A percentile compares a stretch with the other conserved stretches of the same genome.
phyloP scores from a whole-genome alignment of 2,797 vertebrate species.

The Alca torda region DNA sequence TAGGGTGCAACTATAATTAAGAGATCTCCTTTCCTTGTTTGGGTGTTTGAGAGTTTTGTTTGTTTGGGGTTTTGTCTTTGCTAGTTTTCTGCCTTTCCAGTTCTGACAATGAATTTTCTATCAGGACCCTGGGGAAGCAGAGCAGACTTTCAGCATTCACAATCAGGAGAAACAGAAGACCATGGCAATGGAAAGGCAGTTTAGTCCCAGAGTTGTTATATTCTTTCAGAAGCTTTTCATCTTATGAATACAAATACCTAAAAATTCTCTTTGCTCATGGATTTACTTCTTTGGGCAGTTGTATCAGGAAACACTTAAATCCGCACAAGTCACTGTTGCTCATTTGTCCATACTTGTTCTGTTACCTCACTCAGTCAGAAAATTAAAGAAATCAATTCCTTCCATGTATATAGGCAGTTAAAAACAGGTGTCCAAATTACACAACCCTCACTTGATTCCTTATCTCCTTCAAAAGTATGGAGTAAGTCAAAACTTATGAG shows the following conservation, averaged over 20 bases:
- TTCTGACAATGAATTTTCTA: slow-evolving; percentile 37
- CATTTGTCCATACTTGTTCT: neutral
- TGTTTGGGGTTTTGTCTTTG: slow-evolving; percentile 46
- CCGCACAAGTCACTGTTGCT: neutral
- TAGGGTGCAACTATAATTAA: slow-evolving; percentile 20
- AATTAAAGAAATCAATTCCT: neutral
- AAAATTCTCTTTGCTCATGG: neutral
- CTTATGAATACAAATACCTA: slow-evolving; percentile 35
- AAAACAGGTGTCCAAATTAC: neutral
- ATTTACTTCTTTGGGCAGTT: neutral
- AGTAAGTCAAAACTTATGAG: neutral
- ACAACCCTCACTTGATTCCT: neutral
- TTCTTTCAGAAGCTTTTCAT: slow-evolving; percentile 30
- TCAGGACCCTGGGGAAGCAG: neutral
- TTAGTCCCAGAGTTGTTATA: slow-evolving; percentile 19
- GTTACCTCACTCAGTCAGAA: neutral
- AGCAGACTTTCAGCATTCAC: slow-evolving; percentile 39
- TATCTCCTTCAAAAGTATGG: neutral
- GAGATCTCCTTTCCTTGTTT: slow-evolving; percentile 5
- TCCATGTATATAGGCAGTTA: neutral
- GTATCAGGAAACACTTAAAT: neutral
- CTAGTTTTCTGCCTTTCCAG: slow-evolving; percentile 11
- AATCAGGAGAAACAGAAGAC: slow-evolving; percentile 48
- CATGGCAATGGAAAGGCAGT: slow-evolving; percentile 5
- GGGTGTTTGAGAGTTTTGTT: slow-evolving; percentile 20